Evolutionary conservation across 2,888 invertebrate species (phyloP).

Genomic region (Pycnomerus fuliginosus): DNA sequence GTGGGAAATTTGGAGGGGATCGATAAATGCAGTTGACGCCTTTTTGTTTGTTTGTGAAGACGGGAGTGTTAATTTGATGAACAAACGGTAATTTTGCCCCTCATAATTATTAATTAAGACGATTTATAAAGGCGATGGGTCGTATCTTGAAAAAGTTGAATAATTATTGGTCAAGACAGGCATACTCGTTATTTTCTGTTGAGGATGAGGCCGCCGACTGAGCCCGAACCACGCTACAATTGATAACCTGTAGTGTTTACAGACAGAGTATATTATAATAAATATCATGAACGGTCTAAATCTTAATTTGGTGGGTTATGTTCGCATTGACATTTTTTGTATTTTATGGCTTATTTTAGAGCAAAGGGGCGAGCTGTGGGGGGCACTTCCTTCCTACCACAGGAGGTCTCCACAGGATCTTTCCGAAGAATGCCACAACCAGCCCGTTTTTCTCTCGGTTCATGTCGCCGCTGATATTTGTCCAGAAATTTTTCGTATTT

Average conservation of each 20-base stretch:
- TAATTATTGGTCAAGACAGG: conserved; percentile 49
- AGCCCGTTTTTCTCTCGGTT: too few relatives aligned
- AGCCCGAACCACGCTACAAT: conserved; percentile 44
- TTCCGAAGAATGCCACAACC: conserved; percentile 30
- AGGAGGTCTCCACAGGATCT: conserved; percentile 32
- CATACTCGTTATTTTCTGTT: conserved; percentile 44
- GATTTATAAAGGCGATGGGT: conserved; percentile 16
- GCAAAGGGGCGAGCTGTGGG: conserved; percentile 30
- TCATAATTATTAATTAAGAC: conserved; percentile 17
- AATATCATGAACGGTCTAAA: conserved; percentile 39
- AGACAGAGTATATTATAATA: conserved; percentile 41
- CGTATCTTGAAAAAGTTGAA: conserved; percentile 41
- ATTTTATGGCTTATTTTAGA: conserved; percentile 46
- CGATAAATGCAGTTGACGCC: too few relatives aligned
- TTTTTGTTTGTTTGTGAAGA: too few relatives aligned
- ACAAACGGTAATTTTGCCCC: conserved; percentile 35
- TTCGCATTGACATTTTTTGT: conserved; percentile 45
- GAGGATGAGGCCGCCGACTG: conserved; percentile 46
- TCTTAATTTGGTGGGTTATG: conserved; percentile 44
- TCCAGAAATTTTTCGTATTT: too few relatives aligned
- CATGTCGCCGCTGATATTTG: too few relatives aligned
- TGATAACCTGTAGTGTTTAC: conserved; percentile 51
- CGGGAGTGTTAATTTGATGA: conserved; percentile 41
- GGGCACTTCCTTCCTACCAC: conserved; percentile 41
- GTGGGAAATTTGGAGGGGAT: too few relatives aligned